phyloP scores from a whole-genome alignment of 2,797 vertebrate genomes.

The Periparus ater region DNA sequence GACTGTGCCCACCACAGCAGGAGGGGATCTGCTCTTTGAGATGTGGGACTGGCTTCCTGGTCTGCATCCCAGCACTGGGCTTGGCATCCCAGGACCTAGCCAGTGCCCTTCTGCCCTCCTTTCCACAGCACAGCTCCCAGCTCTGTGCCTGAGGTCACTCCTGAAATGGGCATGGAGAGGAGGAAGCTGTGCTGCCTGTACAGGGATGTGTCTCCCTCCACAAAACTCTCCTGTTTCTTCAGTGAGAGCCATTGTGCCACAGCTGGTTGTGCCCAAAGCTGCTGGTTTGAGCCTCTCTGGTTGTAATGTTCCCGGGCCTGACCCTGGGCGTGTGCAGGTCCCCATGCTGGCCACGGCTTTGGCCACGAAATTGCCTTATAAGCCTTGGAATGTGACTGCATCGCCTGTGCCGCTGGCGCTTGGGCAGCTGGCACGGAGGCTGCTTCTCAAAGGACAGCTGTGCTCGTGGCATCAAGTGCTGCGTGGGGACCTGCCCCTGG shows the following conservation, averaged over 20 bases:
- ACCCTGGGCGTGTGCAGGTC: not conserved
- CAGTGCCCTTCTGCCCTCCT: not conserved
- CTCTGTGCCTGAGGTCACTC: not conserved
- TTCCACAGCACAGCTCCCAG: rapidly evolving
- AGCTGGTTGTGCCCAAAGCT: not conserved
- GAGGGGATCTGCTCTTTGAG: not conserved
- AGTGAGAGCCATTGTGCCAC: rapidly evolving
- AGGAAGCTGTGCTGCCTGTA: not conserved
- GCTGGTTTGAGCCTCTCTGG: rapidly evolving
- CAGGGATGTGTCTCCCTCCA: not conserved
- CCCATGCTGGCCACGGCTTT: not conserved
- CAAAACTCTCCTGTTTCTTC: not conserved
- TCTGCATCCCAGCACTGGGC: rapidly evolving
- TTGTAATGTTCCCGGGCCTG: not conserved
- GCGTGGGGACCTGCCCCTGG: not conserved
- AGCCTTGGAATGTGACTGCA: slow-evolving; percentile 76
- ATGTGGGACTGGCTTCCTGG: not conserved
- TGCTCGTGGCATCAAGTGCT: not conserved
- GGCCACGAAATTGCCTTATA: slow-evolving; percentile 75
- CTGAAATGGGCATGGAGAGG: not conserved
- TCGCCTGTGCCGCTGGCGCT: not conserved
- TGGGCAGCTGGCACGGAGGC: not conserved
- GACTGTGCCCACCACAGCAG: not conserved
- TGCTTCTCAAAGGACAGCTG: not conserved
- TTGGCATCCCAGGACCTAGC: rapidly evolving